A percentile compares a stretch with the other conserved stretches of the same genome.
Evolutionary conservation across 2,888 invertebrate species (phyloP).

Genomic region (Tenodera sinensis): DNA sequence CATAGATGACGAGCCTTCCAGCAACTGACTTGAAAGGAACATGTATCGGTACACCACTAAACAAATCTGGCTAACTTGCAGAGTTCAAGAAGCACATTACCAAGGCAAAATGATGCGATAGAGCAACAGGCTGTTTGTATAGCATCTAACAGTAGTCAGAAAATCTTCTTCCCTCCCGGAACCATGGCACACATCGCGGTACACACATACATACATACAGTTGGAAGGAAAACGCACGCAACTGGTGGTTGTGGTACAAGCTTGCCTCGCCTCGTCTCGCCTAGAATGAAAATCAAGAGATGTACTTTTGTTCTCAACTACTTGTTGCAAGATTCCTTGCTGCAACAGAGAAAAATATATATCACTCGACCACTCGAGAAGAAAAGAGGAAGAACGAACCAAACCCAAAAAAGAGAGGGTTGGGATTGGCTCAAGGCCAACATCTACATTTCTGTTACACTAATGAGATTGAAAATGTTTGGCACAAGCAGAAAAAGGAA

Average conservation of each 20-base stretch:
- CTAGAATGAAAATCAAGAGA: not conserved
- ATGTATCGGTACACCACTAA: not conserved
- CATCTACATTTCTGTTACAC: not conserved
- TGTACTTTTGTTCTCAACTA: not conserved
- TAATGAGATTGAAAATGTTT: not conserved
- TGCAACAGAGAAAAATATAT: not conserved
- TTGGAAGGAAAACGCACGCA: not conserved
- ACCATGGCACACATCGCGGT: not conserved
- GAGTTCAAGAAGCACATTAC: not conserved
- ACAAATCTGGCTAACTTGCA: not conserved
- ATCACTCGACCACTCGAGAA: not conserved
- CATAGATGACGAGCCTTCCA: too few relatives aligned
- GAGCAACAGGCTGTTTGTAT: not conserved
- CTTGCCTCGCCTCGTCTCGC: not conserved
- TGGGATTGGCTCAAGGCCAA: not conserved
- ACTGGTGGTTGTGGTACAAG: not conserved
- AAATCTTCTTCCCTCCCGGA: not conserved
- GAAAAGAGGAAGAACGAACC: not conserved
- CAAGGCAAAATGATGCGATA: not conserved
- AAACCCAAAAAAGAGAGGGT: not conserved
- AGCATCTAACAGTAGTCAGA: not conserved
- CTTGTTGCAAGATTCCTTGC: not conserved
- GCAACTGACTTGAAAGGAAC: too few relatives aligned
- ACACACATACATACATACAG: not conserved
- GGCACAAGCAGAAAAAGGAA: not conserved